These are phyloP conservation scores for Arenaria interpres DNA, from an alignment of 2,113 vertebrate genomes.

Conservation along the genomic window DNA sequence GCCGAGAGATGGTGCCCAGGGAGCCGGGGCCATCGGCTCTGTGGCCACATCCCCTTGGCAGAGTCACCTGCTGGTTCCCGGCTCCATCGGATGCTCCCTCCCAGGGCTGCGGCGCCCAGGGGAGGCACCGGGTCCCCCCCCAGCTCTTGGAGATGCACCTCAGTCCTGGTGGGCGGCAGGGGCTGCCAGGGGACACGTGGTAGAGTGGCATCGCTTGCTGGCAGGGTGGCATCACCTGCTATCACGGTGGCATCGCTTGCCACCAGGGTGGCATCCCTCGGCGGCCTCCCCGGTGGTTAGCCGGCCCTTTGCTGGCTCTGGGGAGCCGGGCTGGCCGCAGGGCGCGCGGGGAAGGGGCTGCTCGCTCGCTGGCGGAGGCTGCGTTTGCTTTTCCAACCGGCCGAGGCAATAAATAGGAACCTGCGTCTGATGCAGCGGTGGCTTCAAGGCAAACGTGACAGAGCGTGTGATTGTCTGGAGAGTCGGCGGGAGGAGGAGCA, in stretches of 20 bases:
- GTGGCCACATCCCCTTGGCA: background rate
- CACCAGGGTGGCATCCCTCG: background rate
- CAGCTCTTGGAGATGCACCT: background rate
- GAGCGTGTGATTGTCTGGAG: conserved; percentile 89
- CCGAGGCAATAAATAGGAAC: conserved; percentile 55
- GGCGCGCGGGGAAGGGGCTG: background rate
- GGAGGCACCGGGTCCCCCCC: too few relatives aligned
- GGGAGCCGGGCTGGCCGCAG: background rate
- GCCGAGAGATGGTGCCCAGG: background rate
- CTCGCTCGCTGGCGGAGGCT: background rate
- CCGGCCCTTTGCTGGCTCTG: background rate
- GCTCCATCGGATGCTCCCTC: background rate
- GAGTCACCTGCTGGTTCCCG: background rate
- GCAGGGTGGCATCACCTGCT: too few relatives aligned
- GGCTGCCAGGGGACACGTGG: background rate
- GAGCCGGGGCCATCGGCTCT: background rate
- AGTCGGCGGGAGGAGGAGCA: conserved; percentile 63
- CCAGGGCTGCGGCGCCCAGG: background rate
- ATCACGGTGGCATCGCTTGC: background rate
- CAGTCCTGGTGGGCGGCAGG: background rate
- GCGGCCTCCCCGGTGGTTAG: background rate
- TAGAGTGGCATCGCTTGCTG: background rate
- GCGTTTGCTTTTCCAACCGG: background rate
- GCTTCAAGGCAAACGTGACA: conserved; percentile 69
- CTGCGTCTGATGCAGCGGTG: background rate